Base-by-base conservation (phyloP, 2,888 invertebrate species). In the Chymomyza fuscimana region DNA sequence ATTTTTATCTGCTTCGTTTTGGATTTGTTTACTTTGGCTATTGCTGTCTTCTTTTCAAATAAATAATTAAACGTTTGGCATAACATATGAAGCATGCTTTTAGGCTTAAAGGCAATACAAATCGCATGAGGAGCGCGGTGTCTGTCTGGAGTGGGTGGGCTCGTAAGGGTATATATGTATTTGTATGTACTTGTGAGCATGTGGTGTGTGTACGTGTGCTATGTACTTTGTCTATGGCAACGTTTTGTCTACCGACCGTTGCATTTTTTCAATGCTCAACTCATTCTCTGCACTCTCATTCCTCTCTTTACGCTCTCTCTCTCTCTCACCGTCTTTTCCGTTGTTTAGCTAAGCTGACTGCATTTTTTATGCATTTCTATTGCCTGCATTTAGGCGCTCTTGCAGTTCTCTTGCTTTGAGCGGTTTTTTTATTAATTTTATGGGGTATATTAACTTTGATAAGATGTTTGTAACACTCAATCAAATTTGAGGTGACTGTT, bases 21-120 rank as follows among this genome's bases (percentile, higher is more conserved):
- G 58, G 50, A 56, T 54, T 54, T 54, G 19, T 54, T 16, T 22
- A 22, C 22, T 58, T 58, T 67, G 19, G 63, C 72, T 65, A 67
- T 54, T 46, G 74, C 65, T 67, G 72, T 71, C 79, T 86, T 82
- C 86, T 79, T 82, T 89, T 84, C 79, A 88, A 81, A 79, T 90
- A 89, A 90, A 89, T 90, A 90, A 89, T 89, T 90, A 88, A 90
- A 89, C 83, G 90, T 86, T 87, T 80, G 78, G 82, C 87, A 89
- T 87, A 89, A 87, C 88, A 87, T 87, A 86, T 87, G 89, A 84
- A 86, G 84, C 87, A 79, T 79, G 81, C 86, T 84, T 84, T 89
- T 82, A 82, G 88, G 89, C 78, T 88, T 87, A 84, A 78, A 79
- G 74, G 71, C 75, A 76, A 72, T 69, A 72, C 74, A 77, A 65